Conservation (phyloP, 2,113 vertebrate genomes). For the Odocoileus hemionus region DNA sequence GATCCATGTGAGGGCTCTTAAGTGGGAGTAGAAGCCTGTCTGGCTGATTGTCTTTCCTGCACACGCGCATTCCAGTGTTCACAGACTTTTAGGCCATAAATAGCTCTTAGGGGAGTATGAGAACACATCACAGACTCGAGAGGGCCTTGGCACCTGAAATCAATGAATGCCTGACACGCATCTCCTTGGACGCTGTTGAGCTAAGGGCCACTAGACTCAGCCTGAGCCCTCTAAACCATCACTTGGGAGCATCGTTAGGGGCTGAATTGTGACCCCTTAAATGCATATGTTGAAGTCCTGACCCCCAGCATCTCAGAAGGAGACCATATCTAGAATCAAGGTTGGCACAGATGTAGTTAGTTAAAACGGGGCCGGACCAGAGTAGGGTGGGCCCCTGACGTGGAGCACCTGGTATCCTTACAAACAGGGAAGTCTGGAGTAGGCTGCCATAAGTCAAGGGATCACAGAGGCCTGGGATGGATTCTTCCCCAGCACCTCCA, state of each 20-base stretch:
- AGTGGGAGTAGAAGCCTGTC: constrained; percentile 49
- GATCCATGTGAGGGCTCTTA: not conserved
- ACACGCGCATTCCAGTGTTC: constrained; percentile 3
- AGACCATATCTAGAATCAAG: not conserved
- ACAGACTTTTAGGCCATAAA: constrained; percentile 23
- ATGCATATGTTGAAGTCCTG: not conserved
- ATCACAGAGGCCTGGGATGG: not conserved
- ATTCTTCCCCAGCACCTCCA: not conserved
- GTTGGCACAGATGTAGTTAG: not conserved
- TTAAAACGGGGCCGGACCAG: not conserved
- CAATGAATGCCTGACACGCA: not conserved
- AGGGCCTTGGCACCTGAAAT: constrained; percentile 12
- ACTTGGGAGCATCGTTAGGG: not conserved
- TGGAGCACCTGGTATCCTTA: not conserved
- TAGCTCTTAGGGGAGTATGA: not conserved
- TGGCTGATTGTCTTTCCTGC: constrained; percentile 27
- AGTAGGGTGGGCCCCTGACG: accelerated
- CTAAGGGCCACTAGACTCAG: not conserved
- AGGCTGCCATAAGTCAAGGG: not conserved
- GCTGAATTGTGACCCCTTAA: not conserved
- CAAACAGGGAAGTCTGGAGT: not conserved
- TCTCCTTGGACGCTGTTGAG: not conserved
- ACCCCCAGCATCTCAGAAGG: not conserved
- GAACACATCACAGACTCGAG: not conserved
- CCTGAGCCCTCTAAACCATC: not conserved